Base-by-base conservation (phyloP, 2,113 vertebrate genomes). In the Brachyhypopomus gauderio region DNA sequence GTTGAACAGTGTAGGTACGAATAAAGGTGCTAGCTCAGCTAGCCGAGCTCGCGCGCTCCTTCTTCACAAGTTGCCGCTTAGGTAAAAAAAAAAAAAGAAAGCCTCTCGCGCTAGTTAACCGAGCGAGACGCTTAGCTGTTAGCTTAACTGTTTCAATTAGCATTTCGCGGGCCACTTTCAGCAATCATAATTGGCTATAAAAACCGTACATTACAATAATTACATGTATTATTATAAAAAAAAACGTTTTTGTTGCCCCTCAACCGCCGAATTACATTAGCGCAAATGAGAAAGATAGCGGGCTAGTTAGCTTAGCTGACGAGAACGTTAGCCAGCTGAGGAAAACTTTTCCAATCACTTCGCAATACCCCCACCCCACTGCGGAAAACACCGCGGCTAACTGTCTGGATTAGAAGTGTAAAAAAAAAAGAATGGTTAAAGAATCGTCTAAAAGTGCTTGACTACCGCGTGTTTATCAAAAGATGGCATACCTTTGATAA, bases 341-440 rank as follows among this genome's bases (percentile, higher is more conserved):
- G 66, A 83, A 86, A 87, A 85, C 41, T 83, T 87, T 93, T 89
- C 82, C 78, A 90, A 88, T 85, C 87, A 85, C 89, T 92, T 88
- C 87, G 84, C 86, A 67, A 85, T 77, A 89, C 86, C 87, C 86
- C 83, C 71, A 83, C 85, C 89, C 81, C 85, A 83, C 86, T 86
- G 79, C 71, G 80, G 86, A 88, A 88, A 88, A 86, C 72, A 75
- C 72, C 66, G 73, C 7, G 9, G 27, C 27, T 80, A 75, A 82
- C 69, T 64, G 22, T 79, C 30, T 5, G 75, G 87, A 87, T 85
- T 84, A 67, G 30, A 30, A 30, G 3, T 30, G 3, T 30, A 2
- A 30, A 2, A 30, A 30, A 80, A 30, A 78, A 78, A 56, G 85
- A 83, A 87, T 77, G 77, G 67, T 66, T 48, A 48, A 66, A 22